Conservation (phyloP, 2,797 vertebrate genomes). For the Huso huso region DNA sequence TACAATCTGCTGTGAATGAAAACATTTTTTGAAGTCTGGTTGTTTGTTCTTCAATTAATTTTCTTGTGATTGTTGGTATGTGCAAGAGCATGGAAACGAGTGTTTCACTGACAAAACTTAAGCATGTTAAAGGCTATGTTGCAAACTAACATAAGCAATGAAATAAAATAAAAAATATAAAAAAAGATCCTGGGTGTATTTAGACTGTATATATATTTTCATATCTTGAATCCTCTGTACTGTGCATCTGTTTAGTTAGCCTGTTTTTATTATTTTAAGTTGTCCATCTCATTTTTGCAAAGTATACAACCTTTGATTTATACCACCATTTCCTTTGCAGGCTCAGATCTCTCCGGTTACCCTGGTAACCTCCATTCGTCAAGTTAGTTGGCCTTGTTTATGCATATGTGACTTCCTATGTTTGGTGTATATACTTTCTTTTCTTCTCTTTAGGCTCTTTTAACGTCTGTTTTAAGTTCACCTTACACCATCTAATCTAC, state of each 20-base stretch:
- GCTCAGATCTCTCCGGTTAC: slow-evolving; percentile 87
- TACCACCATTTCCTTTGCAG: slow-evolving; percentile 84
- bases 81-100: not conserved
- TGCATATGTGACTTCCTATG: slow-evolving; percentile 72
- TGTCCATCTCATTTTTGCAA: slow-evolving; percentile 66
- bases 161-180: not conserved
- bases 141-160: not conserved
- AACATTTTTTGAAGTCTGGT: slow-evolving; percentile 56
- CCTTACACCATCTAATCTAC: slow-evolving; percentile 66
- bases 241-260: too few relatives aligned
- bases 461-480: slow-evolving; percentile 32
- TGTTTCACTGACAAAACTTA: not conserved
- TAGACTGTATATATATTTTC: not conserved
- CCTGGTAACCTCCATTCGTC: slow-evolving; percentile 94
- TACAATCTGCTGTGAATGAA: slow-evolving; percentile 69
- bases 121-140: slow-evolving; percentile 7
- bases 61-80: not conserved
- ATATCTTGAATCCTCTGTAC: too few relatives aligned
- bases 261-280: slow-evolving; percentile 13
- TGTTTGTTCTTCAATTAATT: slow-evolving; percentile 22
- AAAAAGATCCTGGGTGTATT: not conserved
- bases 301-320: slow-evolving; percentile 61
- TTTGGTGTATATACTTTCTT: slow-evolving; percentile 51
- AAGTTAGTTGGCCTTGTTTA: slow-evolving; percentile 94
- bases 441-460: slow-evolving; percentile 58